Conservation (phyloP, 2,888 invertebrate species). For the Scotopteryx bipunctaria region DNA sequence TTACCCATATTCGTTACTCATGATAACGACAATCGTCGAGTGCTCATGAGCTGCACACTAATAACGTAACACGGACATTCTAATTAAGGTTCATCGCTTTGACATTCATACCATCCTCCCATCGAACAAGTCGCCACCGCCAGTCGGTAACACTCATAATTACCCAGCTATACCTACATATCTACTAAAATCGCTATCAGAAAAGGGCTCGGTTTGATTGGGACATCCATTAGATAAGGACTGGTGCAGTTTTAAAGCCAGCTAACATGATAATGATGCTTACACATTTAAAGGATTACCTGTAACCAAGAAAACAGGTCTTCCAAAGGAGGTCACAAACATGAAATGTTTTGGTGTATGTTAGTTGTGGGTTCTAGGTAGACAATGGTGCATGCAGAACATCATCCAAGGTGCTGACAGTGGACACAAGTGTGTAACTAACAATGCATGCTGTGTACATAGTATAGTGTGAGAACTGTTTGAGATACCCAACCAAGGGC, state of each 20-base stretch:
- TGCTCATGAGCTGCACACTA: conserved; percentile 76
- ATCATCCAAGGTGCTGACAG: conserved; percentile 72
- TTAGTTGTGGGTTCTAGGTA: conserved; percentile 82
- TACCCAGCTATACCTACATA: conserved; percentile 65
- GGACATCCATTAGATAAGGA: conserved; percentile 73
- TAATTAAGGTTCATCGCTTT: conserved; percentile 83
- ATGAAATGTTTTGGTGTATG: conserved; percentile 78
- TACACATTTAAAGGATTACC: conserved; percentile 58
- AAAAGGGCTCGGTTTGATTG: conserved; percentile 74
- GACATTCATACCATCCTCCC: conserved; percentile 81
- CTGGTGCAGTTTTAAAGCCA: conserved; percentile 66
- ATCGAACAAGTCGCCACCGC: conserved; percentile 54
- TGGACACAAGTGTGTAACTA: conserved; percentile 81
- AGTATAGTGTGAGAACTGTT: conserved; percentile 71
- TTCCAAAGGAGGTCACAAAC: conserved; percentile 56
- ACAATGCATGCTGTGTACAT: conserved; percentile 84
- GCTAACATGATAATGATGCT: conserved; percentile 76
- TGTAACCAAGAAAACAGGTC: conserved; percentile 46
- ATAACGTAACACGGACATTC: conserved; percentile 81
- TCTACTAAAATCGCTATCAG: conserved; percentile 79
- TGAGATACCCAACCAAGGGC: conserved; percentile 63
- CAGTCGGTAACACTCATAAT: conserved; percentile 75
- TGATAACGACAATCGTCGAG: conserved; percentile 48
- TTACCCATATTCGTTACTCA: conserved; percentile 51
- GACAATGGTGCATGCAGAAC: conserved; percentile 80